A percentile compares a stretch with the other conserved stretches of the same genome.
Conservation (phyloP, 64 coral and sea anemone genomes). For the Dendronephthya gigantea region DNA sequence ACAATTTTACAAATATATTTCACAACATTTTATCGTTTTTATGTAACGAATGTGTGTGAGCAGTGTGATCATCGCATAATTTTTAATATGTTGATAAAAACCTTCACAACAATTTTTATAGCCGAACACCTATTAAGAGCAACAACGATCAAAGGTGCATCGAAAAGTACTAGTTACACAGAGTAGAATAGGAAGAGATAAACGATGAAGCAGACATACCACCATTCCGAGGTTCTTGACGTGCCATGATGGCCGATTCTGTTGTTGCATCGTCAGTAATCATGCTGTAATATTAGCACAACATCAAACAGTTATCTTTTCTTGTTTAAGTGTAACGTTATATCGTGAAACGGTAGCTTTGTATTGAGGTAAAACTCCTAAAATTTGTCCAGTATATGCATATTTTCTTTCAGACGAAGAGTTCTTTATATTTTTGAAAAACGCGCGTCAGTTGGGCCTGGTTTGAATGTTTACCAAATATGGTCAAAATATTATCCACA, state of each 20-base stretch:
- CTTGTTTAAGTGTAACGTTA: not conserved
- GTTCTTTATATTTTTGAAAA: not conserved
- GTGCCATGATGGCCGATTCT: not conserved
- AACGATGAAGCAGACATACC: not conserved
- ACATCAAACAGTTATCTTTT: not conserved
- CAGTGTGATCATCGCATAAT: too few relatives aligned
- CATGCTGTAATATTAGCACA: not conserved
- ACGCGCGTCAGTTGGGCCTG: not conserved
- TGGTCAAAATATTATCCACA: not conserved
- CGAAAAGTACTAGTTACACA: not conserved
- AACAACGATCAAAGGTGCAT: too few relatives aligned
- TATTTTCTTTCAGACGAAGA: not conserved
- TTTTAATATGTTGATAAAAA: too few relatives aligned
- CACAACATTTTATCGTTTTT: too few relatives aligned
- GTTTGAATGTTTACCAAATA: not conserved
- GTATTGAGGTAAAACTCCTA: not conserved
- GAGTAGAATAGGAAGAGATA: not conserved
- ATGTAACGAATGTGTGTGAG: too few relatives aligned
- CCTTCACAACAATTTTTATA: too few relatives aligned
- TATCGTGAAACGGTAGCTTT: not conserved
- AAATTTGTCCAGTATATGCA: not conserved
- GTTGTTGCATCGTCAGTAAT: not conserved
- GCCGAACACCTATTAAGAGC: too few relatives aligned
- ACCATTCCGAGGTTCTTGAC: not conserved
- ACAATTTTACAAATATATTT: too few relatives aligned